Evolutionary conservation across 2,797 vertebrate genomes (phyloP).

Genomic region (Arvicola amphibius): DNA sequence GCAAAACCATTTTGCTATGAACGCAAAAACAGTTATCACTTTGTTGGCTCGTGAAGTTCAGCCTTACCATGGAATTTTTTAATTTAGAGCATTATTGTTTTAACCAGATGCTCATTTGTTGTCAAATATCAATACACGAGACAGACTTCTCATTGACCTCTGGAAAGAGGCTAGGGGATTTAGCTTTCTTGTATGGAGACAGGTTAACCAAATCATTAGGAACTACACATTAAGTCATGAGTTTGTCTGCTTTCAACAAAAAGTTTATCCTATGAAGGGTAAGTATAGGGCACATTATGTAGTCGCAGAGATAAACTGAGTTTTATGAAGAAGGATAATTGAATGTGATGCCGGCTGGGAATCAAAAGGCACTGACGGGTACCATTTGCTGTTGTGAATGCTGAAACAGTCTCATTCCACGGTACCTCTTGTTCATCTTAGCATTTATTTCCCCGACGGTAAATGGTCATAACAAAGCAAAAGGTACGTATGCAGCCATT

Average conservation of each 20-base stretch:
- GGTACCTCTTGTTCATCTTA: neutral
- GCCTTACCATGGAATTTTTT: neutral
- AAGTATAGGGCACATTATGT: neutral
- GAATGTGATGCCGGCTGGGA: neutral
- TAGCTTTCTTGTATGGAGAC: neutral
- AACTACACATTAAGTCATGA: neutral
- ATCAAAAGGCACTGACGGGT: neutral
- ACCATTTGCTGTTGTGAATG: neutral
- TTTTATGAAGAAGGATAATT: neutral
- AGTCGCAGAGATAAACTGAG: neutral
- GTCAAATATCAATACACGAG: neutral
- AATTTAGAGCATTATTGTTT: neutral
- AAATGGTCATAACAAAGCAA: neutral
- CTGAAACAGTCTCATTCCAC: neutral
- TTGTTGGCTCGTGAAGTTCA: neutral
- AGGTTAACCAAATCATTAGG: too few relatives aligned
- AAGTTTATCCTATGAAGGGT: neutral
- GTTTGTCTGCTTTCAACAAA: neutral
- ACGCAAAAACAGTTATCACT: neutral
- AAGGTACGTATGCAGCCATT: neutral
- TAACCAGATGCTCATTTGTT: neutral
- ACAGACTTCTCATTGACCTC: neutral
- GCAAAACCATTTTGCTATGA: neutral
- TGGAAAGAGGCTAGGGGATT: neutral
- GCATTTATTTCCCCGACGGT: neutral